These are phyloP conservation scores for Cyclargus thomasi DNA, from an alignment of 1,140 invertebrate genomes.

Conservation along the genomic window DNA sequence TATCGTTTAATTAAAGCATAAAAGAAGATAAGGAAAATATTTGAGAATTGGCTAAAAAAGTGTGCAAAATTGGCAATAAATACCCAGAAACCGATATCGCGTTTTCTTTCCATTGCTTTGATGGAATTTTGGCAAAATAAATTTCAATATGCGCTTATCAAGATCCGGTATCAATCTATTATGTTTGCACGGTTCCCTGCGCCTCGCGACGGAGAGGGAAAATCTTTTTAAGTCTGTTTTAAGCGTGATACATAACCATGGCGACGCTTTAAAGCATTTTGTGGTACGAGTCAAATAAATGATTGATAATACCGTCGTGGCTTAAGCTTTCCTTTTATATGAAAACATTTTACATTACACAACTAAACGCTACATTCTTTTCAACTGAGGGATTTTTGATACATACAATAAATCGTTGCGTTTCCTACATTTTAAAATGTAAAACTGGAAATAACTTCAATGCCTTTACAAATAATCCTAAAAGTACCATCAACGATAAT, in stretches of 20 bases:
- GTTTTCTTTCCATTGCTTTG: slow-evolving; percentile 30
- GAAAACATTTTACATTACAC: slow-evolving; percentile 51
- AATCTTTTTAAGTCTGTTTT: slow-evolving; percentile 65
- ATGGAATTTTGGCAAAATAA: slow-evolving; percentile 48
- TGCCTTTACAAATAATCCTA: no score
- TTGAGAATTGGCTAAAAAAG: background rate
- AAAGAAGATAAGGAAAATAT: slow-evolving; percentile 2
- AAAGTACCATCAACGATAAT: no score
- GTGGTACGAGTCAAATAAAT: slow-evolving; percentile 66
- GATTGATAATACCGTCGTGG: slow-evolving; percentile 62
- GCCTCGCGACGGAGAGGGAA: slow-evolving; percentile 47
- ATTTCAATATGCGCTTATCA: slow-evolving; percentile 56
- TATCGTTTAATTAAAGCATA: background rate
- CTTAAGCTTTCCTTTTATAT: slow-evolving; percentile 42
- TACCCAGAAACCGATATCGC: slow-evolving; percentile 30
- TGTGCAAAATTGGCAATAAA: slow-evolving; percentile 19
- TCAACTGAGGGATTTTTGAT: background rate
- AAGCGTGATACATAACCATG: slow-evolving; percentile 67
- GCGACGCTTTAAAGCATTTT: slow-evolving; percentile 68
- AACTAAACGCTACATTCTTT: slow-evolving; percentile 5
- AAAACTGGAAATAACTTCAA: background rate
- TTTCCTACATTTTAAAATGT: background rate
- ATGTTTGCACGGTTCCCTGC: slow-evolving; percentile 58
- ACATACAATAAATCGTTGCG: background rate
- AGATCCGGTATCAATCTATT: slow-evolving; percentile 66